These are phyloP conservation scores for Sandelia bainsii DNA, from an alignment of 2,797 vertebrate genomes.

Conservation along the genomic window DNA sequence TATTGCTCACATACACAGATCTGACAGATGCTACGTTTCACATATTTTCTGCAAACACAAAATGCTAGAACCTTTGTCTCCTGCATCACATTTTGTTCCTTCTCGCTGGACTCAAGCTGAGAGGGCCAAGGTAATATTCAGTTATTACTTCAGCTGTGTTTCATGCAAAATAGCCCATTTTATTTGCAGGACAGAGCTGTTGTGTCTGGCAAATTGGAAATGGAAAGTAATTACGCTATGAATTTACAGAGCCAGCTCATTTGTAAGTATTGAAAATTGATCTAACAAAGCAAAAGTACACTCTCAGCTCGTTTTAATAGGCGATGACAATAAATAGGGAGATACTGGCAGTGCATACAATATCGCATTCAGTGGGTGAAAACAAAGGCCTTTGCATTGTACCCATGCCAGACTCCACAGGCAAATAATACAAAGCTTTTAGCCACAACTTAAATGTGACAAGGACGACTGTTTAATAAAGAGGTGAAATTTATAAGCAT, in stretches of 20 bases:
- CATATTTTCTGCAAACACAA: slow-evolving; percentile 39
- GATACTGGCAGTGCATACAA: slow-evolving; percentile 7
- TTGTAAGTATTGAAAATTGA: slow-evolving; percentile 62
- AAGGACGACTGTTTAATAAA: slow-evolving; percentile 15
- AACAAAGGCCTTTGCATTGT: neutral
- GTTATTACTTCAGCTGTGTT: slow-evolving; percentile 69
- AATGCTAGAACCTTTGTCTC: slow-evolving; percentile 54
- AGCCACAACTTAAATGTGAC: slow-evolving; percentile 17
- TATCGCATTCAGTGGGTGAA: neutral
- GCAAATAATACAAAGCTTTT: slow-evolving; percentile 16
- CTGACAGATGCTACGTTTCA: slow-evolving; percentile 36
- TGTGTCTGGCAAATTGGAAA: slow-evolving; percentile 69
- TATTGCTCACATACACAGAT: slow-evolving; percentile 39
- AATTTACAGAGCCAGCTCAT: slow-evolving; percentile 59
- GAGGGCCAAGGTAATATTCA: slow-evolving; percentile 71
- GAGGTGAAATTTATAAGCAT: slow-evolving; percentile 5
- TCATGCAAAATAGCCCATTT: slow-evolving; percentile 70
- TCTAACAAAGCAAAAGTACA: slow-evolving; percentile 67
- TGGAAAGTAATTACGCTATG: slow-evolving; percentile 66
- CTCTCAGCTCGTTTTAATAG: slow-evolving; percentile 52
- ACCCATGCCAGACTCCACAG: neutral
- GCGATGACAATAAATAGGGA: slow-evolving; percentile 25
- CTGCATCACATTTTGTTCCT: slow-evolving; percentile 54
- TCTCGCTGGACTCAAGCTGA: slow-evolving; percentile 55
- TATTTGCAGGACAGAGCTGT: slow-evolving; percentile 57